Evolutionary conservation across 2,113 vertebrate species (phyloP), one percentile per base, ranked within the genome.

Genomic region (Eclectus roratus): DNA sequence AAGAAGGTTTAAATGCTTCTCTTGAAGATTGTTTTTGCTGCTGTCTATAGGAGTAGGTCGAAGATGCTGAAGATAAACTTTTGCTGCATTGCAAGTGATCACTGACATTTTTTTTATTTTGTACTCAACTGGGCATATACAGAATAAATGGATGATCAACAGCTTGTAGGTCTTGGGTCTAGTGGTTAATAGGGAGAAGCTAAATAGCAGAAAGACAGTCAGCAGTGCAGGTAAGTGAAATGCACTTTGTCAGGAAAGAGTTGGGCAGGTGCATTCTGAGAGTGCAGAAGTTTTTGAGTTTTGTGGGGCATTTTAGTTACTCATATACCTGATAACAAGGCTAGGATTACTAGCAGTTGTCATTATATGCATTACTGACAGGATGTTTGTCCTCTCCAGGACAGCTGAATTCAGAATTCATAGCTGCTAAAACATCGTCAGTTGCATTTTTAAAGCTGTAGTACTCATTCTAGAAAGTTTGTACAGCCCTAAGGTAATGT

Each of bases 271-370:
- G 8, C 70, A 46, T 28, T 9, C 47, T 25, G 24, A 60, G 84
- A 52, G 7, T 46, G 18, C 10, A 29, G 8, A 27, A 13, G 2
- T n/a, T 20, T 85, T 43, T 46, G 4, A 11, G 2, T 68, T 80
- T 71, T 73, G 5, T 25, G 24, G 13, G 16, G 7, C 29, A 55
- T 44, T 25, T 70, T 6, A 37, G 10, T 76, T 89, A 3, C 7
- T 63, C 9, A 1, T 23, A 17, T 80, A 27, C 18, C 31, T 44
- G 0, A 0, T 80, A 63, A 37, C 14, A 50, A n/a, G 47, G 13
- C 35, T 74, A 50, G 39, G 58, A 24, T 17, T 72, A 23, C 9
- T 55, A 49, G 23, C 4, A 44, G 0, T 25, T 56, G 27, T 81
- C 19, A 10, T 52, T 56, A 3, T 39, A 4, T 39, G 5, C 55